Percentiles rank a stretch among this genome's conserved stretches.
Conservation (phyloP, 2,113 vertebrate genomes). For the Lathamus discolor region DNA sequence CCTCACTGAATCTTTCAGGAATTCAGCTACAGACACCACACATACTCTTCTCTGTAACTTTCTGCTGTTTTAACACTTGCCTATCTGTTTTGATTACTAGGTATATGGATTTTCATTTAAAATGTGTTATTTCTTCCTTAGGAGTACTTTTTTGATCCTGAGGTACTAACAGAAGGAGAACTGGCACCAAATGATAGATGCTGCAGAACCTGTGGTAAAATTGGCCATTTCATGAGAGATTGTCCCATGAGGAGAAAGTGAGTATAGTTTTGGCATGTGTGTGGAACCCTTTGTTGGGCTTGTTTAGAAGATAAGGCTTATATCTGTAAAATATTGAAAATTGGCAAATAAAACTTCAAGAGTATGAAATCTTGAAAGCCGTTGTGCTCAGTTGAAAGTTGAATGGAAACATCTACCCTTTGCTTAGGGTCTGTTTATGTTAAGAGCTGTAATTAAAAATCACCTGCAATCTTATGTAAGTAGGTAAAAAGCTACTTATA, state of each 20-base stretch:
- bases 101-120: background rate
- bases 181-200: conserved; percentile 94
- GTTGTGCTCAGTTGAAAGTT: background rate
- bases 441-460: background rate
- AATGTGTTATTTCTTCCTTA: conserved; percentile 45
- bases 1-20: background rate
- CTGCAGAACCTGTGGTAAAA: conserved; percentile 95
- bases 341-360: background rate
- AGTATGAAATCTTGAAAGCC: background rate
- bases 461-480: background rate
- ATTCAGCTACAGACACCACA: background rate
- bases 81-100: background rate
- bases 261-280: conserved; percentile 22
- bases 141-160: conserved; percentile 96
- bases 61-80: background rate
- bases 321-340: background rate
- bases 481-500: background rate
- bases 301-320: background rate
- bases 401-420: background rate
- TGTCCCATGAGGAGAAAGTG: conserved; percentile 91
- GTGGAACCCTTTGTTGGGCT: background rate
- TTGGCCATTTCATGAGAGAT: conserved; percentile 96
- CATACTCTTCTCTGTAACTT: background rate
- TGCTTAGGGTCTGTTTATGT: background rate
- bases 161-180: conserved; percentile 90